These are phyloP conservation scores for Stictocephala bisonia DNA, from an alignment of 2,888 invertebrate species.

Conservation along the genomic window DNA sequence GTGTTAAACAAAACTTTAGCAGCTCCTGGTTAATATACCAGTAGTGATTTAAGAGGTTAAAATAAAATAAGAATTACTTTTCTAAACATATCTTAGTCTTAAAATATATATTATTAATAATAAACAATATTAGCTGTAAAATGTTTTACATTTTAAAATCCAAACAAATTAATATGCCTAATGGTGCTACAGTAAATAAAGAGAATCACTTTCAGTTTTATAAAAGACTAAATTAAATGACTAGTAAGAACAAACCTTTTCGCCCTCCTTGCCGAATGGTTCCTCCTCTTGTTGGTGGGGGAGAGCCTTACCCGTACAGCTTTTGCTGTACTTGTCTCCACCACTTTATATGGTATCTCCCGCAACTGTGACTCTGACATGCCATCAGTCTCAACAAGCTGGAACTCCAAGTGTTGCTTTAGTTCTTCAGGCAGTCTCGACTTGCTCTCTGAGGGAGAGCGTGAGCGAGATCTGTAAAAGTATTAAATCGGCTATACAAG, in stretches of 20 bases:
- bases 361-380: constrained; percentile 89
- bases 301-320: constrained; percentile 58
- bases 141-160: no score
- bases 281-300: constrained; percentile 50
- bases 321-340: constrained; percentile 71
- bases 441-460: constrained; percentile 74
- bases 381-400: constrained; percentile 87
- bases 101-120: no score
- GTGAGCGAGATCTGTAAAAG: constrained; percentile 70
- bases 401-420: constrained; percentile 88
- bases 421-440: constrained; percentile 81
- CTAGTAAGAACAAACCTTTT: constrained; percentile 55
- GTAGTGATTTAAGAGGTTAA: no score
- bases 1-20: no score
- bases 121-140: no score
- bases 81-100: no score
- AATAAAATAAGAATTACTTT: no score
- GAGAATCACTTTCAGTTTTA: background rate
- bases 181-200: no score
- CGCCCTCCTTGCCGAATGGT: constrained; percentile 54
- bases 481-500: no score
- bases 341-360: constrained; percentile 90
- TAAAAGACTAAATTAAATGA: background rate
- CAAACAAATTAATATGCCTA: no score
- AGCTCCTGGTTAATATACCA: no score